Percentiles rank a stretch among this genome's conserved stretches.
phyloP scores from a whole-genome alignment of 2,797 vertebrate genomes.

The Chiroxiphia lanceolata region DNA sequence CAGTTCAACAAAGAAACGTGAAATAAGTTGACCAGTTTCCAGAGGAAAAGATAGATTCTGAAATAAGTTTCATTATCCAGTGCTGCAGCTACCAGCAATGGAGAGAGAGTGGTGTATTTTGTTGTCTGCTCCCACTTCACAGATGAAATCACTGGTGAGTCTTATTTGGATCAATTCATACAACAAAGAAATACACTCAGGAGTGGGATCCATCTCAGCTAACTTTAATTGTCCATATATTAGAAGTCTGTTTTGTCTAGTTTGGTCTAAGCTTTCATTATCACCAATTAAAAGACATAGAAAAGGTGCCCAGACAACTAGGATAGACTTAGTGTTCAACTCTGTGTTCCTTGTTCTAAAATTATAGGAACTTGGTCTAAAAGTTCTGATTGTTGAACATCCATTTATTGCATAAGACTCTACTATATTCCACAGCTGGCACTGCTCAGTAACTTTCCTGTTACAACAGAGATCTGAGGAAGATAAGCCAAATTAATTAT shows the following conservation, averaged over 20 bases:
- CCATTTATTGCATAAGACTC: background rate
- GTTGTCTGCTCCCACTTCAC: background rate
- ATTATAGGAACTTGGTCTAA: accelerated
- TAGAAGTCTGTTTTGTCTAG: background rate
- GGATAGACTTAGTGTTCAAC: background rate
- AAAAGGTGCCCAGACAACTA: background rate
- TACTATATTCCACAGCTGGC: background rate
- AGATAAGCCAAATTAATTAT: background rate
- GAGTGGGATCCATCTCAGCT: background rate
- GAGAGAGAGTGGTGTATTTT: background rate
- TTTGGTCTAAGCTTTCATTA: background rate
- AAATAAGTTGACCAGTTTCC: background rate
- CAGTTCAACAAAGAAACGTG: background rate
- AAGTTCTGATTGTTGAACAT: background rate
- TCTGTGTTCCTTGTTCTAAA: background rate
- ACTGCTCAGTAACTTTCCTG: background rate
- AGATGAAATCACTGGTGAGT: background rate
- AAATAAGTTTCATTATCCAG: background rate
- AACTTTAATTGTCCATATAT: background rate
- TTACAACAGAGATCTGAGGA: background rate
- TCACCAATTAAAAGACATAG: background rate
- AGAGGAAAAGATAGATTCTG: background rate
- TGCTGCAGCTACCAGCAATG: background rate
- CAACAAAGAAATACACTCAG: background rate
- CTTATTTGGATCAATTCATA: background rate